Conservation (phyloP, 2,888 invertebrate species). For the Parnassius glacialis region DNA sequence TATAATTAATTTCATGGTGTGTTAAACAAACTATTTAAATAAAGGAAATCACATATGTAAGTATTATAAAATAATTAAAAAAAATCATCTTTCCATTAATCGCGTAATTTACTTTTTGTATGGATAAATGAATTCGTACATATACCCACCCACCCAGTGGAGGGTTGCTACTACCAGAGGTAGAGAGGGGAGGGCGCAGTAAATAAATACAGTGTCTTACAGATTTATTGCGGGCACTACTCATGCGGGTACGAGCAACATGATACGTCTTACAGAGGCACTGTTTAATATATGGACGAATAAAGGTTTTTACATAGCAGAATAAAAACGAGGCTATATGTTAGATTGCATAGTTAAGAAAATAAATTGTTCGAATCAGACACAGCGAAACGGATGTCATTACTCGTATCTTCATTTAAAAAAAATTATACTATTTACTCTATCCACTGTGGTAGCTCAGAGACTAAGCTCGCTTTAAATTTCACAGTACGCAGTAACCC, state of each 20-base stretch:
- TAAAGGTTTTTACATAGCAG: conserved; percentile 16
- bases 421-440: too few relatives aligned
- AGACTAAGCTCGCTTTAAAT: too few relatives aligned
- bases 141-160: conserved; percentile 42
- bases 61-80: not conserved
- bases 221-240: conserved; percentile 72
- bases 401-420: too few relatives aligned
- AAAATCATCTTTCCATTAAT: conserved; percentile 8
- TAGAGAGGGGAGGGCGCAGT: conserved; percentile 43
- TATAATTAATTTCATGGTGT: too few relatives aligned
- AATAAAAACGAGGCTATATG: not conserved
- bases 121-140: conserved; percentile 14
- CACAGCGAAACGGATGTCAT: too few relatives aligned
- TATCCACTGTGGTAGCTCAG: too few relatives aligned
- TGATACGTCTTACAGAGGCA: conserved; percentile 13
- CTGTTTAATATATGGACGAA: conserved; percentile 22
- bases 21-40: too few relatives aligned
- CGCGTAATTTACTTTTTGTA: conserved; percentile 18
- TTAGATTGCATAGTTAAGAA: not conserved
- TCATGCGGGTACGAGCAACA: conserved; percentile 29
- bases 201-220: conserved; percentile 71
- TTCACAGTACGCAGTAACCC: too few relatives aligned
- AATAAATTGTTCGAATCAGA: not conserved
- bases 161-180: conserved; percentile 31
- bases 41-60: too few relatives aligned